These are phyloP conservation scores for Trinorchestia longiramus DNA, from an alignment of 1,140 invertebrate species.

Conservation along the genomic window DNA sequence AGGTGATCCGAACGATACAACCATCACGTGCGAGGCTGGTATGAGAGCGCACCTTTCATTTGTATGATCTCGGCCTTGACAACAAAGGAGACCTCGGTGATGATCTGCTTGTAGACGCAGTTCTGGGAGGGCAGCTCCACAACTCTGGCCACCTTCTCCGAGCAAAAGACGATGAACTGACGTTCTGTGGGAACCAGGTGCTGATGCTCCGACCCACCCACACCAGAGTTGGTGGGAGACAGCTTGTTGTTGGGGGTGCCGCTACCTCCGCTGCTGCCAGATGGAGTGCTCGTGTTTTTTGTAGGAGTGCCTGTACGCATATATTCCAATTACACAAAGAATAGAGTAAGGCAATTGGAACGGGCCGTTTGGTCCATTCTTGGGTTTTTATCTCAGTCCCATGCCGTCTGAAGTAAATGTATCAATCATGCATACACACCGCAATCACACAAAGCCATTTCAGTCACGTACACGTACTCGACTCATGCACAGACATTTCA, in stretches of 20 bases:
- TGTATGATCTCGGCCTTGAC: slow-evolving; percentile 94
- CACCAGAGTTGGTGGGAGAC: slow-evolving; percentile 77
- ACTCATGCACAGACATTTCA: too few relatives aligned
- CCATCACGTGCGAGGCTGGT: not conserved
- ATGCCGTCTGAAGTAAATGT: too few relatives aligned
- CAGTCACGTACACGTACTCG: too few relatives aligned
- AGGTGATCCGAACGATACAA: not conserved
- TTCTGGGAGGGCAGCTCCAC: slow-evolving; percentile 94
- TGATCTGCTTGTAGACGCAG: slow-evolving; percentile 86
- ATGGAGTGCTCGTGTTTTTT: slow-evolving; percentile 65
- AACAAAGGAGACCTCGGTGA: slow-evolving; percentile 89
- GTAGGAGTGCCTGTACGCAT: slow-evolving; percentile 56
- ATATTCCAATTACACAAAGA: not conserved
- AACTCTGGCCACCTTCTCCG: slow-evolving; percentile 95
- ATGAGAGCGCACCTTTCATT: slow-evolving; percentile 81
- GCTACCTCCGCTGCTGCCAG: slow-evolving; percentile 13
- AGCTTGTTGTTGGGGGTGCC: slow-evolving; percentile 75
- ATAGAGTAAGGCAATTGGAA: too few relatives aligned
- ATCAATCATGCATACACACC: too few relatives aligned
- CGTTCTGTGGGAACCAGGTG: slow-evolving; percentile 78
- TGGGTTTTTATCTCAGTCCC: too few relatives aligned
- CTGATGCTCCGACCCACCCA: slow-evolving; percentile 68
- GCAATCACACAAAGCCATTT: too few relatives aligned
- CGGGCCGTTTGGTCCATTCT: too few relatives aligned
- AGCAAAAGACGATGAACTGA: slow-evolving; percentile 92